Evolutionary conservation across 2,797 vertebrate species (phyloP).

Genomic region (Sebastes cheni): DNA sequence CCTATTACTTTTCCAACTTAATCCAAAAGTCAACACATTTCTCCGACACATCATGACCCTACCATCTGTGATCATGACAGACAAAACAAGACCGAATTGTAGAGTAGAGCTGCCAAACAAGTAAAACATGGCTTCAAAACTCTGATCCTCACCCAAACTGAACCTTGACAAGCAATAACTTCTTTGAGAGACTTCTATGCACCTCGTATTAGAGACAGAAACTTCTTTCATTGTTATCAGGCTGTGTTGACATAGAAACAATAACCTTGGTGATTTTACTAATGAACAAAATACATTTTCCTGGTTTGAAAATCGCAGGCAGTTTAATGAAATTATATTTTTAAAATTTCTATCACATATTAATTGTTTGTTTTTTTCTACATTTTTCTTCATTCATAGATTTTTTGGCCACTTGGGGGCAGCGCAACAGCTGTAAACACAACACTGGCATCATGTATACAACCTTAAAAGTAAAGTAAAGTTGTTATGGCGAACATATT

Average conservation of each 20-base stretch:
- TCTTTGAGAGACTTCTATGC: neutral
- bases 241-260: neutral
- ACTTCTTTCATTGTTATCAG: neutral
- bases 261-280: neutral
- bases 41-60: neutral
- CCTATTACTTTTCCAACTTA: conserved; percentile 35
- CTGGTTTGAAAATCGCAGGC: neutral
- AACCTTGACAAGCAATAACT: neutral
- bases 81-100: conserved; percentile 22
- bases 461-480: neutral
- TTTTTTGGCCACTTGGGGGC: neutral
- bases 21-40: conserved; percentile 41
- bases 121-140: neutral
- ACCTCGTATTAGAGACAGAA: neutral
- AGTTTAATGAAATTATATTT: neutral
- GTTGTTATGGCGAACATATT: neutral
- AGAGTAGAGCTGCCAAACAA: conserved; percentile 4
- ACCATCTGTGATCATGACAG: neutral
- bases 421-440: neutral
- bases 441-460: neutral
- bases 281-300: neutral
- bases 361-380: neutral
- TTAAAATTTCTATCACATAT: neutral
- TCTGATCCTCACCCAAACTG: neutral
- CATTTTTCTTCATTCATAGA: neutral